Percentiles rank a stretch among this genome's conserved stretches.
phyloP scores from a whole-genome alignment of 2,113 vertebrate genomes.

The Campylorhamphus procurvoides region DNA sequence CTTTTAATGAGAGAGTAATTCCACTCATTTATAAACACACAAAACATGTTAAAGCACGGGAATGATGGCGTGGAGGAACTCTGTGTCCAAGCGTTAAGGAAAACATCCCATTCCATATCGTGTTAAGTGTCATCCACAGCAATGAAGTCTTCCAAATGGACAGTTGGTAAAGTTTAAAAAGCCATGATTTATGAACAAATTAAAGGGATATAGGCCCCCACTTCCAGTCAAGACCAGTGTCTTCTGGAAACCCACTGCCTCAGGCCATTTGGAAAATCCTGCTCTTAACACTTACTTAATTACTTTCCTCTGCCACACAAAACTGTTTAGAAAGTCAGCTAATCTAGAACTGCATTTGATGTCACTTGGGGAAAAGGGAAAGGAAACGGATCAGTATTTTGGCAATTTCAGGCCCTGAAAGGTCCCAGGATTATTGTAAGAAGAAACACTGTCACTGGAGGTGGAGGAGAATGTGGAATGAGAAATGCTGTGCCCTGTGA shows the following conservation, averaged over 20 bases:
- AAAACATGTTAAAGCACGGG: conserved; percentile 14
- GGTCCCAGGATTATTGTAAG: background rate
- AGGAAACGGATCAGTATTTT: background rate
- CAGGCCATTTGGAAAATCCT: background rate
- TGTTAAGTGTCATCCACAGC: background rate
- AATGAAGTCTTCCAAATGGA: conserved; percentile 3
- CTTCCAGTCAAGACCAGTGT: background rate
- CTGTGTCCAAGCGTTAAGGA: background rate
- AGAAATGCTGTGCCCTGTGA: background rate
- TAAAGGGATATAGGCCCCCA: background rate
- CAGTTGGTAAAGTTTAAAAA: background rate
- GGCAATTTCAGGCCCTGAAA: background rate
- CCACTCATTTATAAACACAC: conserved; percentile 44
- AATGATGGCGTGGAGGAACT: background rate
- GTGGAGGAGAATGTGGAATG: background rate
- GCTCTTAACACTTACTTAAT: background rate
- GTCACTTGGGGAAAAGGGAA: background rate
- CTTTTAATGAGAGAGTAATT: conserved; percentile 59
- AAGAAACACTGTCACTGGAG: background rate
- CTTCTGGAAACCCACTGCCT: background rate
- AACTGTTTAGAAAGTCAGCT: background rate
- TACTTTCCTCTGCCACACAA: background rate
- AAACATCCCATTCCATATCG: background rate
- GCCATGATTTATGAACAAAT: background rate
- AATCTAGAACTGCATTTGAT: background rate